Percentiles rank a stretch among this genome's conserved stretches.
Conservation (phyloP, 2,888 invertebrate genomes). For the Chymomyza fuscimana region DNA sequence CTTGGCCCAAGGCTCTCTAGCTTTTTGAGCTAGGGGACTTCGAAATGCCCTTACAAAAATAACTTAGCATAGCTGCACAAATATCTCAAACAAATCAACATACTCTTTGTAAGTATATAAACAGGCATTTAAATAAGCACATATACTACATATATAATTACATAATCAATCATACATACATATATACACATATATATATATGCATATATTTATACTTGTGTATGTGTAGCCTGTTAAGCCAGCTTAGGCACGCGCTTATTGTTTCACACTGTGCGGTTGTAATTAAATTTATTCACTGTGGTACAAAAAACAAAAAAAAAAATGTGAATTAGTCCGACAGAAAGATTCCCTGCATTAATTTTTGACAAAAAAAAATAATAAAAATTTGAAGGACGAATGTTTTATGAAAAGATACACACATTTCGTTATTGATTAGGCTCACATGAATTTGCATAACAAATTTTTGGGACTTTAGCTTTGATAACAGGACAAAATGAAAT, state of each 20-base stretch:
- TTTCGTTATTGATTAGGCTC: too few species aligned
- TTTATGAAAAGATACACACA: too few species aligned
- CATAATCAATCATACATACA: neutral
- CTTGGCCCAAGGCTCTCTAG: too few species aligned
- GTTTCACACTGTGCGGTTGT: constrained; percentile 2
- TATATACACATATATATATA: neutral
- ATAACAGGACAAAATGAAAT: too few species aligned
- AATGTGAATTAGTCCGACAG: too few species aligned
- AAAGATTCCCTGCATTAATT: too few species aligned
- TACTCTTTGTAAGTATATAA: neutral
- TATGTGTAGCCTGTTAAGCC: constrained; percentile 16
- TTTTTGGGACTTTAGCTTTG: too few species aligned
- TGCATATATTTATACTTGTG: constrained; percentile 8
- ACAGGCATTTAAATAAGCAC: constrained; percentile 2
- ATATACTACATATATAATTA: neutral
- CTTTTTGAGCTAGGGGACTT: too few species aligned
- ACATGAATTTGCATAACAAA: too few species aligned
- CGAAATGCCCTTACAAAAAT: too few species aligned
- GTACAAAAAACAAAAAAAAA: neutral
- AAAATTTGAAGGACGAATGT: too few species aligned
- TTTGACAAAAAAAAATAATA: too few species aligned
- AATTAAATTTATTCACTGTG: constrained; percentile 4
- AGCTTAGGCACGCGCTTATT: neutral
- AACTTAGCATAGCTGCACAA: neutral
- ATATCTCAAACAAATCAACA: neutral